Conservation (phyloP, 2,888 invertebrate species). For the Pterostichus niger region DNA sequence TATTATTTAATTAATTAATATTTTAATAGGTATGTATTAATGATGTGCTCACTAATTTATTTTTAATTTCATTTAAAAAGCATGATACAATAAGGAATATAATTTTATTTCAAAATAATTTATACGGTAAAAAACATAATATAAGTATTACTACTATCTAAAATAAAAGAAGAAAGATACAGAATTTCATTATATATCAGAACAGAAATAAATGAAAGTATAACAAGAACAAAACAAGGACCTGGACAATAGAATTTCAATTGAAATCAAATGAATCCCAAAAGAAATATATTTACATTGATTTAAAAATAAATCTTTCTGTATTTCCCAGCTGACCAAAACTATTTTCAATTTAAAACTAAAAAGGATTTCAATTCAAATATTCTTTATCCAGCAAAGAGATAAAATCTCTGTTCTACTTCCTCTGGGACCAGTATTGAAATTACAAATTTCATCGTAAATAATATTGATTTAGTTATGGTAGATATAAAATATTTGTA, state of each 20-base stretch:
- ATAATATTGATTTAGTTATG: neutral
- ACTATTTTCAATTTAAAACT: constrained; percentile 45
- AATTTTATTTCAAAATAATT: no score
- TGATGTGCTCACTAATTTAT: no score
- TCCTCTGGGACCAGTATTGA: constrained; percentile 23
- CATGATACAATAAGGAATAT: no score
- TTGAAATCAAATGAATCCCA: constrained; percentile 30
- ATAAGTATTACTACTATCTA: neutral
- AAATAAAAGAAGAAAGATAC: neutral
- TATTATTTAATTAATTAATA: no score
- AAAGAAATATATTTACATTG: constrained; percentile 42
- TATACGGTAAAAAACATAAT: no score
- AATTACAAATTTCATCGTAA: constrained; percentile 8
- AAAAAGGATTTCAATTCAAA: constrained; percentile 46
- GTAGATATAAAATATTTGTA: no score
- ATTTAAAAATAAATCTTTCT: constrained; percentile 36
- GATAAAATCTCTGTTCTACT: neutral
- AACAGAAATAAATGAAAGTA: constrained; percentile 7
- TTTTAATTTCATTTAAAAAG: no score
- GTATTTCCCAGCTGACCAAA: constrained; percentile 48
- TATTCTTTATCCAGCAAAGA: constrained; percentile 12
- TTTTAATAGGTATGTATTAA: no score
- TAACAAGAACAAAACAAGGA: constrained; percentile 13
- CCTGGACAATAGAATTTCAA: constrained; percentile 32
- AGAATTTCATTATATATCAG: constrained; percentile 1